Evolutionary conservation across 2,113 vertebrate species (phyloP), one percentile per base, ranked within the genome.

Genomic region (Ariopsis seemanni): DNA sequence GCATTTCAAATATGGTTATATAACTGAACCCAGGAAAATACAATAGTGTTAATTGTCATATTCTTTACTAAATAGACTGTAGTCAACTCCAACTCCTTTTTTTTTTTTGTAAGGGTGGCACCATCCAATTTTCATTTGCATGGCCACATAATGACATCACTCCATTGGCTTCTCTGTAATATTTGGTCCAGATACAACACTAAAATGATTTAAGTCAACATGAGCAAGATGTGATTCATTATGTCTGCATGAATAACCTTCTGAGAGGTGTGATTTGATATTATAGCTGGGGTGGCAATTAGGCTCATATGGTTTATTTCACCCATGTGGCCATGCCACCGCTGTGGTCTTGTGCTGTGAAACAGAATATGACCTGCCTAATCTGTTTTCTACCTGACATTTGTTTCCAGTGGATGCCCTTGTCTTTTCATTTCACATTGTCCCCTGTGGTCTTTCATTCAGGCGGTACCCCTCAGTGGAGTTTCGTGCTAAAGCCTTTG

Each of bases 391-490:
- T 79, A 30, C 27, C 27, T 57, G 42, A 27, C 62, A 55, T 81
- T 71, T 86, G 30, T 67, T 1, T 11, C 11, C 2, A 79, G 14
- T 80, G 1, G 74, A 50, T 81, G 52, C 4, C 8, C 57, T 79
- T 69, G 74, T 27, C 25, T 34, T 52, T 42, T 82, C 17, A 20
- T 55, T 83, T 14, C 11, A 48, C 89, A 42, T n/a, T 74, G 0
- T 94, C 85, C 90, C 25, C 71, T 85, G 84, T 86, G 77, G 42
- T 77, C 52, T 82, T 1, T 86, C 27, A 65, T 72, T 0, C 93
- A 99, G 97, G 85, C 95, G 93, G 83, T 99, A 94, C 93, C 95
- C 97, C 83, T 97, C 97, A 0, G 96, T 98, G 20, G 98, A 99
- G 92, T 92, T 96, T 85, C 95, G 96, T 63, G 96, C 97, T 0